A percentile compares a stretch with the other conserved stretches of the same genome.
These are phyloP conservation scores for Eulacestoma nigropectus DNA, from an alignment of 2,113 vertebrate species.

Conservation along the genomic window DNA sequence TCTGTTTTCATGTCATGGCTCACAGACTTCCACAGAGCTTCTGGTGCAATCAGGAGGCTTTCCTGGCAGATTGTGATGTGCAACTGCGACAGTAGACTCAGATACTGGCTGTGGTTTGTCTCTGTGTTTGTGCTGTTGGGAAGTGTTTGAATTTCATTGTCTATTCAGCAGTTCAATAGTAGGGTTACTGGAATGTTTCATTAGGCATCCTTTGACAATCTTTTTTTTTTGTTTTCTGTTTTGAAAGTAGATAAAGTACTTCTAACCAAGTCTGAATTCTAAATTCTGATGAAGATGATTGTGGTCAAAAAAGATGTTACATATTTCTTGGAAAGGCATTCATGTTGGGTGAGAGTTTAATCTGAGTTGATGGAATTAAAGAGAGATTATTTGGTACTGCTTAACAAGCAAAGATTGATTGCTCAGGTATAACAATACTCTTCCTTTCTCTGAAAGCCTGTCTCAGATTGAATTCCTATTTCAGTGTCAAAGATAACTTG, in stretches of 20 bases:
- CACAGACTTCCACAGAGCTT: neutral
- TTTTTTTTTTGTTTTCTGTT: neutral
- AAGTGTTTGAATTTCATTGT: neutral
- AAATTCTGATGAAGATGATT: neutral
- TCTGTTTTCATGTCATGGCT: neutral
- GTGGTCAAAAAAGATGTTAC: neutral
- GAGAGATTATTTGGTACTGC: neutral
- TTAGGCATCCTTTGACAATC: neutral
- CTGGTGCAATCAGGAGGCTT: neutral
- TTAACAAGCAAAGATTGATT: neutral
- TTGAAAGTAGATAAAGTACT: neutral
- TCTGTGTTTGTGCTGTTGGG: neutral
- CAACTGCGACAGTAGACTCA: neutral
- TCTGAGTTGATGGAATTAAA: neutral
- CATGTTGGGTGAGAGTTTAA: neutral
- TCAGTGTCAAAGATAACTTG: neutral
- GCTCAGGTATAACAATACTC: neutral
- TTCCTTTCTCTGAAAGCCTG: neutral
- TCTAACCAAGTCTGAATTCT: neutral
- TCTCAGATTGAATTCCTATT: neutral
- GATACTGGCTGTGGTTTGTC: neutral
- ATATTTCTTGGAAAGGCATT: neutral
- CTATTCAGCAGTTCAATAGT: neutral
- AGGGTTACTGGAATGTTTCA: neutral
- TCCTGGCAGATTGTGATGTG: neutral